A percentile compares a stretch with the other conserved stretches of the same genome.
These are phyloP conservation scores for Drosophila nigricruria DNA, from an alignment of 2,888 invertebrate genomes.

Conservation along the genomic window DNA sequence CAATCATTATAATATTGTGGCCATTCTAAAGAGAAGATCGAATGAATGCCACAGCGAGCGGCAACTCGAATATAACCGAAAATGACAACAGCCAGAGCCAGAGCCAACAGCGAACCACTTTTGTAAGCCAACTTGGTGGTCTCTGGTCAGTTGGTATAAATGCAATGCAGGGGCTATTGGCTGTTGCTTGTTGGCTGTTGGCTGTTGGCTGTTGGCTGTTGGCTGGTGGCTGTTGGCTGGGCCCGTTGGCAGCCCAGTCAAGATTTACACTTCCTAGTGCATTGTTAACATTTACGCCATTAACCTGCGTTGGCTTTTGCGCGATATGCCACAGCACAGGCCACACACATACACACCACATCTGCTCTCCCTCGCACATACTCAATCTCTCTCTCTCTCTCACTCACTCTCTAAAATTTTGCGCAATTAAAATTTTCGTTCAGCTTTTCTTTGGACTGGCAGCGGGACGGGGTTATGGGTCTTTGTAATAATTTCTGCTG, in stretches of 20 bases:
- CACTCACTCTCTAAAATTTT: constrained; percentile 60
- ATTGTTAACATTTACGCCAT: constrained; percentile 82
- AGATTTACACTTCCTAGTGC: constrained; percentile 80
- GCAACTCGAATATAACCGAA: constrained; percentile 18
- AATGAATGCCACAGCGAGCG: background rate
- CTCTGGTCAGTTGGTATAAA: constrained; percentile 24
- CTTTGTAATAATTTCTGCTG: constrained; percentile 77
- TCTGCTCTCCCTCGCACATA: constrained; percentile 3
- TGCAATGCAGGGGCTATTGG: constrained; percentile 23
- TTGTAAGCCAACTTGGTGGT: constrained; percentile 40
- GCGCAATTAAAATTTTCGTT: constrained; percentile 80
- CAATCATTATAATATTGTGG: constrained; percentile 4
- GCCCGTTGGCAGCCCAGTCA: constrained; percentile 49
- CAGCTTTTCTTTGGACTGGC: constrained; percentile 65
- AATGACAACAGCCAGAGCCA: constrained; percentile 34
- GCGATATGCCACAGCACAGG: constrained; percentile 51
- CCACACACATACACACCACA: constrained; percentile 36
- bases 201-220: background rate
- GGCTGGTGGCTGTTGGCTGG: constrained; percentile 3
- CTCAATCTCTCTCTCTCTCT: background rate
- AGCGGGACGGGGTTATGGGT: constrained; percentile 59
- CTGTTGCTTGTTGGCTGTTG: background rate
- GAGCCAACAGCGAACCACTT: constrained; percentile 11
- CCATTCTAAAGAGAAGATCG: background rate
- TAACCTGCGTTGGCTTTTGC: constrained; percentile 78